Evolutionary conservation across 1,140 invertebrate species (phyloP).

Genomic region (Aplysia californica): DNA sequence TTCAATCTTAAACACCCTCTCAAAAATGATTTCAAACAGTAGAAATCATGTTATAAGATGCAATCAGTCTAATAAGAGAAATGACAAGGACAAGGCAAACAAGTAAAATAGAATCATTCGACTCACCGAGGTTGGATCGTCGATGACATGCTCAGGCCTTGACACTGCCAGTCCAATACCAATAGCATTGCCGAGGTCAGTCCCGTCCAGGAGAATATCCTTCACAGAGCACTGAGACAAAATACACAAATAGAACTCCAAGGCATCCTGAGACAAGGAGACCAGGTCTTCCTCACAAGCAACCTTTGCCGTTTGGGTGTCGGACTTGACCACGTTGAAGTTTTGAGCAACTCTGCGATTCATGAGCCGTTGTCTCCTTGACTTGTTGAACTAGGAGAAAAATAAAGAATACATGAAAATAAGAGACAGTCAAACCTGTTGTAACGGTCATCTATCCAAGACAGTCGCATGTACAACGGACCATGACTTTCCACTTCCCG

Average conservation of each 20-base stretch:
- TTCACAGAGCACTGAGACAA: constrained; percentile 41
- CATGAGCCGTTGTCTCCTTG: constrained; percentile 40
- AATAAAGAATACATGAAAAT: not conserved
- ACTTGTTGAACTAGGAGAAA: constrained; percentile 40
- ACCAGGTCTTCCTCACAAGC: constrained; percentile 31
- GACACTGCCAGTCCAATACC: constrained; percentile 47
- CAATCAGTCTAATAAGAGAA: too few species aligned
- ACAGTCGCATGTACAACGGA: not conserved
- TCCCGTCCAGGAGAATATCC: constrained; percentile 35
- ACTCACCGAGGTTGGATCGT: constrained; percentile 45
- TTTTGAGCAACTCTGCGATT: constrained; percentile 41
- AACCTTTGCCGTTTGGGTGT: constrained; percentile 29
- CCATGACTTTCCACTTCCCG: not conserved
- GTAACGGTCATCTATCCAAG: not conserved
- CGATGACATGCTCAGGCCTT: constrained; percentile 41
- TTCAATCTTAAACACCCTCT: too few species aligned
- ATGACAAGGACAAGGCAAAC: too few species aligned
- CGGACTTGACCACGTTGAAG: constrained; percentile 27
- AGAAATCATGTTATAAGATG: too few species aligned
- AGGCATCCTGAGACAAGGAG: constrained; percentile 27
- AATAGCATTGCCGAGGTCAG: constrained; percentile 37
- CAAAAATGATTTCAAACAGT: too few species aligned
- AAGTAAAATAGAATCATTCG: too few species aligned
- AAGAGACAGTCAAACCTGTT: not conserved
- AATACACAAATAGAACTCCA: constrained; percentile 41